These are phyloP conservation scores for Pavo muticus DNA, from an alignment of 2,113 vertebrate genomes.

Conservation along the genomic window DNA sequence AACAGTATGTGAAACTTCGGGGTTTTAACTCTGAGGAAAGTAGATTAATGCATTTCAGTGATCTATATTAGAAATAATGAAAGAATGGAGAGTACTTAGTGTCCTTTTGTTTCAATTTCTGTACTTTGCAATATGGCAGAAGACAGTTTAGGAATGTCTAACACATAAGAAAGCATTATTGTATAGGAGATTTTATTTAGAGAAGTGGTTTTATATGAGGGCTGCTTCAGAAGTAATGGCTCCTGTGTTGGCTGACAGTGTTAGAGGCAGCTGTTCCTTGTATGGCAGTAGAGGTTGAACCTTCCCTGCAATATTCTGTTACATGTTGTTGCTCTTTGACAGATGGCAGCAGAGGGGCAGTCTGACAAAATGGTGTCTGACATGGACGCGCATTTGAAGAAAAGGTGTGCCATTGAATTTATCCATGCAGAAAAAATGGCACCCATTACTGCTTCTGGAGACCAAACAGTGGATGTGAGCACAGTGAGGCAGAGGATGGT, in stretches of 20 bases:
- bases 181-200: background rate
- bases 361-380: background rate
- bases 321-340: background rate
- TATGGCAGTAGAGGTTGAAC: background rate
- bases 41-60: background rate
- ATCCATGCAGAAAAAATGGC: background rate
- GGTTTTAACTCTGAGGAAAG: background rate
- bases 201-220: background rate
- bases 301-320: background rate
- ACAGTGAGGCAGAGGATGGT: background rate
- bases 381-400: background rate
- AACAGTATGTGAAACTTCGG: background rate
- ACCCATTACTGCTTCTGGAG: background rate
- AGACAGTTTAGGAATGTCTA: background rate
- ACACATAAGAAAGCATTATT: background rate
- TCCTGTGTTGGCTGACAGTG: background rate
- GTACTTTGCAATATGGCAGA: background rate
- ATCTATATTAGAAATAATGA: background rate
- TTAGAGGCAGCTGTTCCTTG: background rate
- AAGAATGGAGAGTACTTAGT: background rate
- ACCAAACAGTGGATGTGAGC: background rate
- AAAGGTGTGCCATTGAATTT: background rate
- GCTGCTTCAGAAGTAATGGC: background rate
- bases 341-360: background rate
- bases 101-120: background rate